Evolutionary conservation across 1,140 invertebrate species (phyloP), one percentile per base, ranked within the genome.

Genomic region (Coelopa frigida): DNA sequence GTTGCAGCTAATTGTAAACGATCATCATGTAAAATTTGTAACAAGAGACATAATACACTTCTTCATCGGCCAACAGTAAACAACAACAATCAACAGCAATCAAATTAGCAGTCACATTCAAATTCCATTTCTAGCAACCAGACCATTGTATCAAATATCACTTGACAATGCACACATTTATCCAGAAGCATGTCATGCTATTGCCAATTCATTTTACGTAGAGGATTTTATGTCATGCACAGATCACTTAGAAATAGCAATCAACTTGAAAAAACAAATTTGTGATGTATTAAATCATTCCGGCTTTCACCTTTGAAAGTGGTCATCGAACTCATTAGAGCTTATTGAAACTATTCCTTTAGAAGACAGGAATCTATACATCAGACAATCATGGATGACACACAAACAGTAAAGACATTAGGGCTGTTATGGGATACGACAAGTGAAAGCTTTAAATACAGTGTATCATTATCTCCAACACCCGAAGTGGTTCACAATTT

Each of bases 231-330:
- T 47, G 46, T 39, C 15, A 24, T 27, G 46, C 12, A 22, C n/a
- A 18, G 14, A 22, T 12, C 21, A 33, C 5, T 20, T 42, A 37
- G 5, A 36, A 2, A 15, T 20, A 2, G 31, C 39, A 3, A n/a
- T 12, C 26, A 14, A 17, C n/a, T 2, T 37, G 22, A 32, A 23
- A 2, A 22, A 42, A 11, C 14, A 37, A 14, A 12, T 42, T 21
- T 40, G n/a, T 0, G 27, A 37, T 0, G 17, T 61, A 21, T 38
- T 67, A 14, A n/a, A 8, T 2, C 14, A 18, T 10, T 52, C 42
- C 1, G 51, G 57, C 4, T 61, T 59, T 44, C 32, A 53, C 38
- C 27, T 62, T 2, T 20, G 53, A 24, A 62, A 66, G 48, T 64
- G 53, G 48, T 37, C 46, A n/a, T 51, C 54, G 5, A 64, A 60